phyloP scores from a whole-genome alignment of 2,113 vertebrate genomes.

The Castor canadensis region DNA sequence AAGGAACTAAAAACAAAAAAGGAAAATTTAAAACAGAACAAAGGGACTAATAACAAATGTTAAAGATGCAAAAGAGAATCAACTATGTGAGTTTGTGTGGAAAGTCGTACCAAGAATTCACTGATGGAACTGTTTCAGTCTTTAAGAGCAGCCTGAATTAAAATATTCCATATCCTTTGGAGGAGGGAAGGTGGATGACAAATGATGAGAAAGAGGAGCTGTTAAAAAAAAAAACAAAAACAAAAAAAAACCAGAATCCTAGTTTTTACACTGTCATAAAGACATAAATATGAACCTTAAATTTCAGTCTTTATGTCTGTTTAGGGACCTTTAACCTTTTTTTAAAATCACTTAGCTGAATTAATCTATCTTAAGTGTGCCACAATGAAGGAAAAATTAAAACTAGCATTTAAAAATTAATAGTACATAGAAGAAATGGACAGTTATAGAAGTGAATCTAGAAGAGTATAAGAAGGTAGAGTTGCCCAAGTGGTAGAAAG shows the following conservation, averaged over 20 bases:
- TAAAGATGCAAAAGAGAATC: neutral
- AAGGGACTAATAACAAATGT: neutral
- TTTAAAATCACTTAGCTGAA: neutral
- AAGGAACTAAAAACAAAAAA: no score
- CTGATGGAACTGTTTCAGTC: neutral
- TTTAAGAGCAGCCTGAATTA: neutral
- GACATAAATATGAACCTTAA: neutral
- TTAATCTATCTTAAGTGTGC: neutral
- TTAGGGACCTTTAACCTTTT: neutral
- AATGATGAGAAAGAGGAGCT: neutral
- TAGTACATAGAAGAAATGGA: neutral
- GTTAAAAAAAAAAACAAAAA: no score
- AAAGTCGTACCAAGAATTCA: neutral
- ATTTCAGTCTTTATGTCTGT: neutral
- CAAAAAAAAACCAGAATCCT: no score
- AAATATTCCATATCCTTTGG: neutral
- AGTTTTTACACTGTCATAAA: neutral
- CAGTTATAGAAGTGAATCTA: neutral
- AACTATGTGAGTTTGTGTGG: neutral
- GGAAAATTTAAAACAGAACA: neutral
- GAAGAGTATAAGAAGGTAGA: neutral
- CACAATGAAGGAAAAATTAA: neutral
- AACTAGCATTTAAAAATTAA: no score
- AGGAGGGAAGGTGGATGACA: neutral
- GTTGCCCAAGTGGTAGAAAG: no score